These are phyloP conservation scores for Apogon talboti DNA, from an alignment of 2,797 vertebrate species.

Conservation along the genomic window DNA sequence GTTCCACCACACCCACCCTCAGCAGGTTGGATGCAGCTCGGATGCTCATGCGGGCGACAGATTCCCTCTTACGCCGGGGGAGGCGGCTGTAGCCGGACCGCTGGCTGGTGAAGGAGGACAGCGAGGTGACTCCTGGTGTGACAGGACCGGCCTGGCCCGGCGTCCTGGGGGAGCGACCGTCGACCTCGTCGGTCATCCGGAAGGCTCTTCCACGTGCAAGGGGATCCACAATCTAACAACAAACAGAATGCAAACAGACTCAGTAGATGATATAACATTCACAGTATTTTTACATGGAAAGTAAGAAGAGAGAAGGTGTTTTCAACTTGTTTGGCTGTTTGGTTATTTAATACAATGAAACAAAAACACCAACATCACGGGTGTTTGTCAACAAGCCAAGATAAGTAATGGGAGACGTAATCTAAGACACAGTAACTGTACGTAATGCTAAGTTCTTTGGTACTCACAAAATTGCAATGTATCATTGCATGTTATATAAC, in stretches of 20 bases:
- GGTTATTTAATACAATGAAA: too few relatives aligned
- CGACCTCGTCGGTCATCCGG: slow-evolving; percentile 89
- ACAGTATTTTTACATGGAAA: too few relatives aligned
- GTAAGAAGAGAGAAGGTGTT: too few relatives aligned
- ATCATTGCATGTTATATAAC: too few relatives aligned
- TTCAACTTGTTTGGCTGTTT: too few relatives aligned
- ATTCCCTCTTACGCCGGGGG: slow-evolving; percentile 90
- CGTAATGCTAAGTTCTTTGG: too few relatives aligned
- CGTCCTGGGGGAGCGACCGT: slow-evolving; percentile 83
- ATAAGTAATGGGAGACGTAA: too few relatives aligned
- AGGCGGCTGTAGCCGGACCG: slow-evolving; percentile 86
- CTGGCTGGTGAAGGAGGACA: slow-evolving; percentile 91
- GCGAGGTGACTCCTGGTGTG: slow-evolving; percentile 89
- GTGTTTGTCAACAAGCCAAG: too few relatives aligned
- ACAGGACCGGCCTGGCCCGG: slow-evolving; percentile 81
- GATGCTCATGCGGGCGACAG: slow-evolving; percentile 95
- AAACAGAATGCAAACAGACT: background rate
- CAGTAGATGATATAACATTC: background rate
- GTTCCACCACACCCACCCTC: slow-evolving; percentile 74
- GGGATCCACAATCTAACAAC: slow-evolving; percentile 91
- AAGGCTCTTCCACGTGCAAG: slow-evolving; percentile 93
- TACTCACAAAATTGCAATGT: too few relatives aligned
- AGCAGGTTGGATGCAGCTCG: slow-evolving; percentile 92
- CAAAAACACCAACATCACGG: too few relatives aligned
- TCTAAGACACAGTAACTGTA: too few relatives aligned